These are phyloP conservation scores for Cyprinodon brontotheroides DNA, from an alignment of 2,113 vertebrate genomes.

Conservation along the genomic window DNA sequence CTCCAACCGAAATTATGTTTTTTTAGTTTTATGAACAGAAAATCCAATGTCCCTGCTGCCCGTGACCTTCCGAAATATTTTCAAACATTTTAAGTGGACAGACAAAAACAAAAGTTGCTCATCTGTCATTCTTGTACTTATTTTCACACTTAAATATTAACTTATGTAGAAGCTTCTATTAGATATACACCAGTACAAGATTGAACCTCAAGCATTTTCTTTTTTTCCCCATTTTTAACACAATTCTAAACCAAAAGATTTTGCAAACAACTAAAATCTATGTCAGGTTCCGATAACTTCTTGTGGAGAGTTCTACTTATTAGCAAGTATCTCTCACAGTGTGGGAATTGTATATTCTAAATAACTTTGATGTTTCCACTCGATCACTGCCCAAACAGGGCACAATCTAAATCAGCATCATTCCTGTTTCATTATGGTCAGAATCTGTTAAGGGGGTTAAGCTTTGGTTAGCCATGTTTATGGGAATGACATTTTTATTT, in stretches of 20 bases:
- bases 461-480: no score
- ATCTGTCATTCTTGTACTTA: not conserved
- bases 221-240: no score
- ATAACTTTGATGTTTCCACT: no score
- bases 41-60: no score
- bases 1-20: not conserved
- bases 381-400: not conserved
- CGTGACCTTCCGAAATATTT: conserved; percentile 26
- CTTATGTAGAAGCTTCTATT: not conserved
- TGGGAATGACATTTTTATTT: no score
- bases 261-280: no score
- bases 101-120: conserved; percentile 12
- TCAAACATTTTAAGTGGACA: conserved; percentile 4
- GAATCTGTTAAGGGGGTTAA: not conserved
- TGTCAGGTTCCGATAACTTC: no score
- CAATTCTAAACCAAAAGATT: no score
- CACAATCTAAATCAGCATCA: not conserved
- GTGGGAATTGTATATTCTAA: no score
- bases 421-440: not conserved
- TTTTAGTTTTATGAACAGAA: conserved; percentile 6
- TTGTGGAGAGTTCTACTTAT: no score
- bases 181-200: not conserved
- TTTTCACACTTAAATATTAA: conserved; percentile 4
- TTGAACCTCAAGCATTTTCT: not conserved
- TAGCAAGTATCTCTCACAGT: no score